Evolutionary conservation across 2,797 vertebrate genomes (phyloP), one percentile per base, ranked within the genome.

Genomic region (Spinibarbus caldwelli): DNA sequence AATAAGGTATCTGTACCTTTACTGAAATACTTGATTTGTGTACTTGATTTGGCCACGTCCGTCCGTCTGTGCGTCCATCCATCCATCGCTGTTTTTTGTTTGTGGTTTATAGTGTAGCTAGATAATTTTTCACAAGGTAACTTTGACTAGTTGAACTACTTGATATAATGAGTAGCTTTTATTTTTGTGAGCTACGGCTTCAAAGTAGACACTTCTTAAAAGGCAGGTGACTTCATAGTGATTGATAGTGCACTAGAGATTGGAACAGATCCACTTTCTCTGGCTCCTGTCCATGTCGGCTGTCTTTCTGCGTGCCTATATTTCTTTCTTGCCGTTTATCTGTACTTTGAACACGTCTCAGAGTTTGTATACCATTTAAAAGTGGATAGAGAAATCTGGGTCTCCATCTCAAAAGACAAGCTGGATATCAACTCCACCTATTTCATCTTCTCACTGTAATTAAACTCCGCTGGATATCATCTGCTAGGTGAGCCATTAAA

Each of bases 371-470:
- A 12, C 49, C 31, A 34, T 64, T 47, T 72, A 49, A 79, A 79
- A 59, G 67, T 49, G 15, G 34, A 59, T 43, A 10, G 29, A 76
- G 31, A 31, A 80, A 41, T 77, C 34, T 38, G 21, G 26, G 36
- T 21, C 23, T 80, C 41, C 41, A 49, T 85, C 83, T 80, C 29
- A 78, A 78, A 66, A 17, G 64, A 57, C 12, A 5, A 29, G 64
- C n/a, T 70, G 19, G 47, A 45, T 57, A 78, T 84, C 83, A 64
- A 29, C 38, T 36, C 52, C 38, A 62, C 41, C 41, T 85, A 8
- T 72, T 85, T 85, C 23, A 85, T 85, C 29, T 10, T 79, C 77
- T 72, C 66, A 85, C 54, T 85, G 76, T 85, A 85, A 85, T 85
- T 85, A 72, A 73, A 79, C 83, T 80, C 76, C 2, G 83, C 68